A percentile compares a stretch with the other conserved stretches of the same genome.
Evolutionary conservation across 2,888 invertebrate species (phyloP).

Genomic region (Hedya salicella): DNA sequence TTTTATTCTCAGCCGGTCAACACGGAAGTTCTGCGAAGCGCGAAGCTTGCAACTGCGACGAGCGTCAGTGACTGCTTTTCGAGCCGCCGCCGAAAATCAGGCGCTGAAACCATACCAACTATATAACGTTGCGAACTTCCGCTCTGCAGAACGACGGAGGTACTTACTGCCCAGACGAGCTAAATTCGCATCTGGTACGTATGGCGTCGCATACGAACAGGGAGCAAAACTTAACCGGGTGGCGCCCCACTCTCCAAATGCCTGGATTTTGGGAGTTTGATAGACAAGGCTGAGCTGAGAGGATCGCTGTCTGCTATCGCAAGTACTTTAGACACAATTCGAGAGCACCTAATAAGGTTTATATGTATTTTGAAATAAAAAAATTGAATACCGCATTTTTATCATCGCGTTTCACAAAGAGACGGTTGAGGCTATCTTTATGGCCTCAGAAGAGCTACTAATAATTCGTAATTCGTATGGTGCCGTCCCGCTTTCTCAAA

Average conservation of each 20-base stretch:
- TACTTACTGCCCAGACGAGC: background rate
- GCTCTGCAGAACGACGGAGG: background rate
- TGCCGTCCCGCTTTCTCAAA: too few species aligned
- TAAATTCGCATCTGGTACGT: background rate
- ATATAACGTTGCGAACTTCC: constrained; percentile 2
- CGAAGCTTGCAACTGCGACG: background rate
- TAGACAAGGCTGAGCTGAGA: background rate
- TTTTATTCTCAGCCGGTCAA: constrained; percentile 7
- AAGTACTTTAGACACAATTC: background rate
- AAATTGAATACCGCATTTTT: background rate
- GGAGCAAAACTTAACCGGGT: background rate
- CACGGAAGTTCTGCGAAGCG: background rate
- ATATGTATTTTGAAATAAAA: too few species aligned
- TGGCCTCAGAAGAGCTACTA: background rate
- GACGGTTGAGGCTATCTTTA: background rate
- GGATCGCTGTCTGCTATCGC: background rate
- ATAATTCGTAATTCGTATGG: too few species aligned
- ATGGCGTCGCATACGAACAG: background rate
- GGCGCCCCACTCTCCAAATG: background rate
- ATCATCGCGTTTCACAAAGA: background rate
- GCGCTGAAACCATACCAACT: background rate
- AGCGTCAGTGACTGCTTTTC: background rate
- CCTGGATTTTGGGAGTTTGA: background rate
- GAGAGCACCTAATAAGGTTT: background rate
- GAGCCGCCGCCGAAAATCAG: too few species aligned